Base-by-base conservation (phyloP, 2,888 invertebrate species). In the Epinotia ramella region DNA sequence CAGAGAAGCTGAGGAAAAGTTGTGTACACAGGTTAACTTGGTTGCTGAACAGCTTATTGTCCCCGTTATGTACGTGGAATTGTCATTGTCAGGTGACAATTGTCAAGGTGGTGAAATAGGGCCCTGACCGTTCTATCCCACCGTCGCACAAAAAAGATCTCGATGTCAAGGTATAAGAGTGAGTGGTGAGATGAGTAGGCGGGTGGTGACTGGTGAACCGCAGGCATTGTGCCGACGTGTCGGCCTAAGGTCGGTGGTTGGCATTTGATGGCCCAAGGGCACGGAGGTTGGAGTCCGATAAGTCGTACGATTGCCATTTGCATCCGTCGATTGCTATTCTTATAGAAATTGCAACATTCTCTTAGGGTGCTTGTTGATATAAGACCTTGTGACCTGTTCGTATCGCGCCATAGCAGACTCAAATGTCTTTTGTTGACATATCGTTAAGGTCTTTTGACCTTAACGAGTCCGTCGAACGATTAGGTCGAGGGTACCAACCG, bases 201-300 rank as follows among this genome's bases (percentile, higher is more conserved):
- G 7, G 33, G 33, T 40, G 9, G 40, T 40, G 40, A 40, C 40
- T 33, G 33, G 6, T 33, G 6, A 40, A 16, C 13, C 18, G 11
- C n/a, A 12, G 24, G 3, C 33, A 69, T 74, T 69, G 64, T 69
- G 62, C 20, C 57, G 6, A 65, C 53, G 24, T 7, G 33, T 33
- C 65, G 28, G 33, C 57, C 56, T 67, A 69, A 74, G 74, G 74
- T 74, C 74, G 59, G 59, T 28, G 33, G 74, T 24, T 74, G 68
- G 69, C 74, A 74, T 73, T 73, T 67, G 62, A 44, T 57, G 9
- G 69, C 18, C 57, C 67, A 73, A 68, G 73, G 73, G 63, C 68
- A 56, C 68, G 64, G 57, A 68, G 68, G 68, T 64, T 16, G 53
- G 11, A 20, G 53, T 28, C 67, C 67, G 44, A 63, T 64, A 46